Evolutionary conservation across 1,140 invertebrate species (phyloP), one percentile per base, ranked within the genome.

Genomic region (Drosophila littoralis): DNA sequence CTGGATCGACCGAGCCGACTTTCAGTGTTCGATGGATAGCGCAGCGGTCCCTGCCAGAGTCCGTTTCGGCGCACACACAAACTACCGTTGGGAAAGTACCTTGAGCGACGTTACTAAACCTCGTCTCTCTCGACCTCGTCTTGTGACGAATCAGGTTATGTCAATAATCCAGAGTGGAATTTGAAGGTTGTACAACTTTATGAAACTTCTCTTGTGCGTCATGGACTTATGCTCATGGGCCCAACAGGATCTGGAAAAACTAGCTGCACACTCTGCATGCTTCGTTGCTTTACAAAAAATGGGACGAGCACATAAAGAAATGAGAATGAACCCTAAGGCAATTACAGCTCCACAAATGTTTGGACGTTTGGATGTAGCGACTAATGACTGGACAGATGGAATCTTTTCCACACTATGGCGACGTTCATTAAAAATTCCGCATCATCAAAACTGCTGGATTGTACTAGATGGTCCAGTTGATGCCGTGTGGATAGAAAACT

Each of bases 341-440:
- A 98, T 98, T 78, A 98, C 97, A 28, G 96, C 97, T 0, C 95
- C 97, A 10, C 97, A 99, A 95, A 98, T 99, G 97, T 99, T 98
- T 93, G 98, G 98, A 6, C 94, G 95, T 54, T 93, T 98, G 28
- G 97, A 98, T 92, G 97, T 97, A 1, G 95, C 97, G 0, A 97
- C 97, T 1, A 97, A 98, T 92, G 98, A 99, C 92, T 98, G 97
- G 97, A 98, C 97, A 0, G 97, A 99, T 92, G 98, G 98, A 12
- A 98, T 99, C 77, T 98, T 99, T 92, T 98, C 97, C 0, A 97
- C 97, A 0, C 92, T 98, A 1, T 99, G 97, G 97, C 94, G 97
- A 76, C 94, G 96, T 92, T 96, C 97, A 0, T 94, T 96, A 1
- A 94, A 95, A 93, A 94, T 96, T 1, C 96, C 96, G 36, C 97